A percentile compares a stretch with the other conserved stretches of the same genome.
Conservation (phyloP, 1,140 invertebrate species). For the Drosophila funebris region DNA sequence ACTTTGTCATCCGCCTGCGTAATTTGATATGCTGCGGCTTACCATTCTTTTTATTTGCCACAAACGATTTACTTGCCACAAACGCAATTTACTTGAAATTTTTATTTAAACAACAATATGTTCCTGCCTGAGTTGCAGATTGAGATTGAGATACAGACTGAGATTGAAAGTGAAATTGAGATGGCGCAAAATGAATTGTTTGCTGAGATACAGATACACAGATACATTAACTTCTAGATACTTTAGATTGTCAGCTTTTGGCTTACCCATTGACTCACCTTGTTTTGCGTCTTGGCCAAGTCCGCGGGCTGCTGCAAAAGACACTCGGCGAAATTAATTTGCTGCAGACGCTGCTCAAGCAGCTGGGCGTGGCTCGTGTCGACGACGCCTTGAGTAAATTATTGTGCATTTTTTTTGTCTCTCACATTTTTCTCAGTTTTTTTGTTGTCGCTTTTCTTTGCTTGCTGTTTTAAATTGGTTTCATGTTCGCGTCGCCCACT, state of each 20-base stretch:
- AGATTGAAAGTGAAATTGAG: conserved; percentile 26
- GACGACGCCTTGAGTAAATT: conserved; percentile 26
- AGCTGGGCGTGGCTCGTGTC: conserved; percentile 57
- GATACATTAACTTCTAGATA: not conserved
- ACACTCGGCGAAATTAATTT: conserved; percentile 75
- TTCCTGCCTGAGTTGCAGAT: not conserved
- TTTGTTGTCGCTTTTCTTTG: conserved; percentile 6
- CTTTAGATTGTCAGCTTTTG: not conserved
- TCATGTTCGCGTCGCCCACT: conserved; percentile 51
- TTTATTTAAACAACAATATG: conserved; percentile 79
- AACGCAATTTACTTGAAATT: conserved; percentile 66
- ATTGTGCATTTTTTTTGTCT: conserved; percentile 6
- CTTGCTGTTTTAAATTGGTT: conserved; percentile 62
- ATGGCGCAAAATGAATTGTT: conserved; percentile 47
- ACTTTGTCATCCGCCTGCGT: conserved; percentile 70
- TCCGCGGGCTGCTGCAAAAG: conserved; percentile 47
- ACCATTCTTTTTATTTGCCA: conserved; percentile 71
- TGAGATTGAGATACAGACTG: conserved; percentile 50
- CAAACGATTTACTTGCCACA: conserved; percentile 73
- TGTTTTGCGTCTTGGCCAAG: conserved; percentile 31
- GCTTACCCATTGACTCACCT: conserved; percentile 39
- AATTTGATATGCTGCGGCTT: conserved; percentile 79
- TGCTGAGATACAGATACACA: conserved; percentile 15
- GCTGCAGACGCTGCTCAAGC: conserved; percentile 52
- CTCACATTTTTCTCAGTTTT: not conserved